Evolutionary conservation across 2,888 invertebrate species (phyloP).

Genomic region (Agonopterix alstromeriana): DNA sequence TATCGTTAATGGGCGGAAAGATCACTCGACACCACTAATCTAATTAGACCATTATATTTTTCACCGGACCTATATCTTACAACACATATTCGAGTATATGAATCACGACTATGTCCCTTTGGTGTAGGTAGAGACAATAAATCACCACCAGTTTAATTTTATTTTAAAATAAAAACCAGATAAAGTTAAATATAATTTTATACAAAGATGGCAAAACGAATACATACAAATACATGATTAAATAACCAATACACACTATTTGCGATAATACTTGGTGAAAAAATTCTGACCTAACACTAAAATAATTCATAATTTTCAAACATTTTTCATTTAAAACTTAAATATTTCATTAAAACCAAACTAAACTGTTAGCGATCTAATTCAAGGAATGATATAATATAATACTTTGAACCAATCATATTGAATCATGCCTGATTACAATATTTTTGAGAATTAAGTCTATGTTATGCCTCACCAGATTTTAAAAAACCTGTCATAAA

Average conservation of each 20-base stretch:
- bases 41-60: too few relatives aligned
- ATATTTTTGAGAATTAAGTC: too few relatives aligned
- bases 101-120: too few relatives aligned
- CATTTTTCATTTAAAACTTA: conserved; percentile 22
- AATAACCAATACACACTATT: conserved; percentile 35
- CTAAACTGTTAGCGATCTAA: conserved; percentile 5
- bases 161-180: background rate
- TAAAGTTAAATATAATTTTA: conserved; percentile 26
- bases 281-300: conserved; percentile 8
- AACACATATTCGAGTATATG: too few relatives aligned
- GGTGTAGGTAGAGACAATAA: too few relatives aligned
- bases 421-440: too few relatives aligned
- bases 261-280: conserved; percentile 14
- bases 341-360: conserved; percentile 35
- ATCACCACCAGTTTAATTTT: background rate
- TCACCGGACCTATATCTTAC: too few relatives aligned
- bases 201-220: conserved; percentile 41
- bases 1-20: too few relatives aligned
- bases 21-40: too few relatives aligned
- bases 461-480: too few relatives aligned
- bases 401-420: conserved; percentile 18
- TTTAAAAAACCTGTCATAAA: too few relatives aligned
- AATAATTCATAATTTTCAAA: conserved; percentile 40
- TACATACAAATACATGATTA: conserved; percentile 60
- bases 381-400: conserved; percentile 31